Percentiles rank a stretch among this genome's conserved stretches.
phyloP scores from a whole-genome alignment of 2,113 vertebrate species.

The Beaufortia kweichowensis region DNA sequence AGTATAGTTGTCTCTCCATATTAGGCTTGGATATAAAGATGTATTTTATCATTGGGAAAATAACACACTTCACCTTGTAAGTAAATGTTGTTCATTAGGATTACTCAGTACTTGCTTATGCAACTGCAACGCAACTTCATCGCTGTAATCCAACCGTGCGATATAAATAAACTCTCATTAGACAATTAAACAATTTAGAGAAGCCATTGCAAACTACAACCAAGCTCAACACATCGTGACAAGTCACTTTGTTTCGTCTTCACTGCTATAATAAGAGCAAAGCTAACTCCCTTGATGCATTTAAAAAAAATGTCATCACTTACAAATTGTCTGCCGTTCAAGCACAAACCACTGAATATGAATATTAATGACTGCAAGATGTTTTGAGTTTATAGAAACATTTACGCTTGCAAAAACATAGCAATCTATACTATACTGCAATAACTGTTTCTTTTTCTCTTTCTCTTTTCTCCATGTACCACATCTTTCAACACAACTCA shows the following conservation, averaged over 20 bases:
- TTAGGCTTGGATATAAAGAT: neutral
- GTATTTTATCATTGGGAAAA: conserved; percentile 1
- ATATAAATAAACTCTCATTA: neutral
- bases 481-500: no score
- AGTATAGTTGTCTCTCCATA: neutral
- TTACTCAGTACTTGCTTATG: neutral
- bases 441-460: neutral
- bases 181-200: conserved; percentile 25
- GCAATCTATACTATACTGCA: neutral
- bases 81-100: neutral
- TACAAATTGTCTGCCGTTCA: conserved; percentile 6
- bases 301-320: conserved; percentile 17
- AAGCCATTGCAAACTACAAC: neutral
- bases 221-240: neutral
- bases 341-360: conserved; percentile 2
- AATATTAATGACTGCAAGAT: conserved; percentile 24
- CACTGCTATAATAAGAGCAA: neutral
- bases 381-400: neutral
- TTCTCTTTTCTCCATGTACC: neutral
- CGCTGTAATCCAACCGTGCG: neutral
- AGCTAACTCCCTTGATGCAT: conserved; percentile 2
- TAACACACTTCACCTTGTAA: conserved; percentile 1
- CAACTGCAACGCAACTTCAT: neutral
- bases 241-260: conserved; percentile 2
- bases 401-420: neutral